Base-by-base conservation (phyloP, 2,888 invertebrate species). In the Chymomyza fuscimana region DNA sequence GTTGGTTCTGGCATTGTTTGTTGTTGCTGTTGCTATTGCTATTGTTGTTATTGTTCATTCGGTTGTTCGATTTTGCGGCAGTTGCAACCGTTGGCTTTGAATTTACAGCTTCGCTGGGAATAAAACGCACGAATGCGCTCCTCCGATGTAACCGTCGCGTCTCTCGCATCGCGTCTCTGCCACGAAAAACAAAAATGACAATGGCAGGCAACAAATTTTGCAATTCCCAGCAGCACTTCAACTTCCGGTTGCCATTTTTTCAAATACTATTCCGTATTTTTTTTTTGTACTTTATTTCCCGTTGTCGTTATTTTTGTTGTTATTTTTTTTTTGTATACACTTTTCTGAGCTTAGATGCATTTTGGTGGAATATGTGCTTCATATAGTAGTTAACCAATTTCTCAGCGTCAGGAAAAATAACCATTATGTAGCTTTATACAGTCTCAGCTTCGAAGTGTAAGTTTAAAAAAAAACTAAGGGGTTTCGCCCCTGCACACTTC, bases 221-320 rank as follows among this genome's bases (percentile, higher is more conserved):
- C 86, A 81, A 83, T 83, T 83, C 83, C 83, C 83, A 83, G 79
- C 86, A 83, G 83, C 88, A 87, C 88, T 83, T 86, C 88, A 86
- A 76, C 86, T 86, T 83, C 83, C 83, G 86, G 84, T 72, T 72
- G 74, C 74, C 84, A 80, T 74, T 78, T 75, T 74, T 59, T 58
- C 40, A 46, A 46, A 46, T 46, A 46, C 40, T 46, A 46, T 46
- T 46, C 19, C 22, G 19, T 54, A 54, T n/a, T 15, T 51, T 51
- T 56, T 58, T 58, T 58, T 25, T 25, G 58, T 32, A 32, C 58
- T 19, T 22, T 58, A 15, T 15, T 25, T 19, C 12, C 58, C 25
- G 58, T 58, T 12, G 25, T 25, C 58, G 52, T 46, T 36, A 36
- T 52, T 10, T 7, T 52, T 51, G 60, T 60, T 56, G 32, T 56